Percentiles rank a stretch among this genome's conserved stretches.
phyloP scores from a whole-genome alignment of 2,113 vertebrate species.

The Danionella cerebrum region DNA sequence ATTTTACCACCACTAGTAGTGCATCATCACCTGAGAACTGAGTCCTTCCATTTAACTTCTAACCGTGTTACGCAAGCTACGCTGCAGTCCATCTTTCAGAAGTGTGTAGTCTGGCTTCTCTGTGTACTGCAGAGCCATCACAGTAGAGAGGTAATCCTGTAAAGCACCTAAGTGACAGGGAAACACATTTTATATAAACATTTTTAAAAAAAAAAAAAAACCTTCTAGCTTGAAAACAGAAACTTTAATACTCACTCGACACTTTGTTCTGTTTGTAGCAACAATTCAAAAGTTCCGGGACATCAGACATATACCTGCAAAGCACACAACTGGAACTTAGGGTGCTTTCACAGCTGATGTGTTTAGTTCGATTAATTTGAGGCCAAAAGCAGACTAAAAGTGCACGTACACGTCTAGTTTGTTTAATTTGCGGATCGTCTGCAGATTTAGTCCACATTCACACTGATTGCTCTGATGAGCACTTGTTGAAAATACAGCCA shows the following conservation, averaged over 20 bases:
- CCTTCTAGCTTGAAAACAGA: background rate
- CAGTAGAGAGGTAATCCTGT: slow-evolving; percentile 65
- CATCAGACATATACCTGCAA: slow-evolving; percentile 64
- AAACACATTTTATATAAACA: background rate
- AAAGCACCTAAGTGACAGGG: slow-evolving; percentile 59
- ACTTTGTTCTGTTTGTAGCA: slow-evolving; percentile 59
- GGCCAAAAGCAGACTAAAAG: too few species aligned
- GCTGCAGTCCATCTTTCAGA: slow-evolving; percentile 58
- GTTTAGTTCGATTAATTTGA: too few species aligned
- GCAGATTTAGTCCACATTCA: too few species aligned
- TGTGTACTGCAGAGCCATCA: slow-evolving; percentile 68
- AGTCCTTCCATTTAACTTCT: slow-evolving; percentile 45
- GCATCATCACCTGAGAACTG: slow-evolving; percentile 49
- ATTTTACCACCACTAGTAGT: too few species aligned
- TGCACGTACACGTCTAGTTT: too few species aligned
- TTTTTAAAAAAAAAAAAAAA: background rate
- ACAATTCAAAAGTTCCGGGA: slow-evolving; percentile 56
- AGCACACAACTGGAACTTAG: background rate
- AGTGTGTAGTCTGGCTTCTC: slow-evolving; percentile 71
- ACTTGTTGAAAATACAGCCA: too few species aligned
- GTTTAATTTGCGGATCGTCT: too few species aligned
- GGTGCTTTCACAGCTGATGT: too few species aligned
- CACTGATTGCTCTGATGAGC: too few species aligned
- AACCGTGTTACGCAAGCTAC: slow-evolving; percentile 56
- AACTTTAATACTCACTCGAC: slow-evolving; percentile 48